A percentile compares a stretch with the other conserved stretches of the same genome.
phyloP scores from a whole-genome alignment of 2,797 vertebrate species.

The Schizothorax lantsangensis region DNA sequence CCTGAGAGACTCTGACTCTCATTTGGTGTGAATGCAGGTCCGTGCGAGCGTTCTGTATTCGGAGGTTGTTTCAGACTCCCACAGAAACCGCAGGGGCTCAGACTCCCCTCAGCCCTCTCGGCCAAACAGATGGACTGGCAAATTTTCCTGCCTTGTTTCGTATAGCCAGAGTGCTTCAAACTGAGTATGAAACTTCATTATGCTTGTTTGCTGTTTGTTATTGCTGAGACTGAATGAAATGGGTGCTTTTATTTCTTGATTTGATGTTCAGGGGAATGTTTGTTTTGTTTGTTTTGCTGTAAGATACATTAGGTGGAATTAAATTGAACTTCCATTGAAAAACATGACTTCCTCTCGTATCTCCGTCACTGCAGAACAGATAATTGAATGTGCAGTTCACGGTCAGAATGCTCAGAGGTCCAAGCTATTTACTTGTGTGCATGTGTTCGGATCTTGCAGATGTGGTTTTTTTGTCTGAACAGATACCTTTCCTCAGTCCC shows the following conservation, averaged over 20 bases:
- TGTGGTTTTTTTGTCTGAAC: neutral
- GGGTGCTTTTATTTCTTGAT: constrained; percentile 23
- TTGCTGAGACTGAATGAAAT: constrained; percentile 15
- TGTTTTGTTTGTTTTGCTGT: constrained; percentile 12
- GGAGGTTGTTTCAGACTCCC: constrained; percentile 50
- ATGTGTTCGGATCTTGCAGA: constrained; percentile 16
- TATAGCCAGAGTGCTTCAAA: constrained; percentile 21
- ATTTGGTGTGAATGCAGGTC: constrained; percentile 57
- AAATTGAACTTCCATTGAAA: constrained; percentile 44
- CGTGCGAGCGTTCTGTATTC: constrained; percentile 18
- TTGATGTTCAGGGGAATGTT: constrained; percentile 25
- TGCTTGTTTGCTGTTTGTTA: constrained; percentile 23
- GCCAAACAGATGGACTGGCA: constrained; percentile 56
- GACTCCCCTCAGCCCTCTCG: constrained; percentile 24
- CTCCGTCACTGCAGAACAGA: constrained; percentile 16
- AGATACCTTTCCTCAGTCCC: neutral
- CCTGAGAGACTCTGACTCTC: constrained; percentile 27
- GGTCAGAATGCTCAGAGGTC: constrained; percentile 40
- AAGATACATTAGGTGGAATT: constrained; percentile 38
- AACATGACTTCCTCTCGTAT: neutral
- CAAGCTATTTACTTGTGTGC: constrained; percentile 26
- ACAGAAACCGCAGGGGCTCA: constrained; percentile 37
- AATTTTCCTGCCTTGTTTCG: constrained; percentile 42
- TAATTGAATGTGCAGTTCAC: constrained; percentile 47
- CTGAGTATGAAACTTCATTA: constrained; percentile 38